Evolutionary conservation across 2,888 invertebrate genomes (phyloP).

Genomic region (Lobophora halterata): DNA sequence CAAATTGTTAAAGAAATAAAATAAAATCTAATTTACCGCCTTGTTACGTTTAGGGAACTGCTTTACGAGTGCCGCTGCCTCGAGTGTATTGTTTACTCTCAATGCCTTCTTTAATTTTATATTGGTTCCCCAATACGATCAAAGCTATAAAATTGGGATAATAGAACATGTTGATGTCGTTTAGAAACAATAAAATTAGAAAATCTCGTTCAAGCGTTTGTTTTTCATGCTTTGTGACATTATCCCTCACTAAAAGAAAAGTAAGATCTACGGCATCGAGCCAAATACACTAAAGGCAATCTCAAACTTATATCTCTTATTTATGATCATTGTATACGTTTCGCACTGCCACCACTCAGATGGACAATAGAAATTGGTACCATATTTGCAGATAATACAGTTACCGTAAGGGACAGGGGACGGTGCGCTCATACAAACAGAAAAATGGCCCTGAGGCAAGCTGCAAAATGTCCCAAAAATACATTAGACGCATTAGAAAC

Average conservation of each 20-base stretch:
- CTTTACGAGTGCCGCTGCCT: constrained; percentile 68
- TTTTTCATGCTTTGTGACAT: no score
- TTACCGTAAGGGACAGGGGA: constrained; percentile 65
- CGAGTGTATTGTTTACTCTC: constrained; percentile 64
- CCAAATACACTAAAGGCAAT: constrained; percentile 37
- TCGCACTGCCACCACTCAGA: constrained; percentile 54
- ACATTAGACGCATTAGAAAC: constrained; percentile 79
- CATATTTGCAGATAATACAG: constrained; percentile 78
- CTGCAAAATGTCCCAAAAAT: constrained; percentile 80
- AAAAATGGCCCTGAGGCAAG: constrained; percentile 76
- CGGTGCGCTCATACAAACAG: constrained; percentile 66
- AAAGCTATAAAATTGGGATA: constrained; percentile 42
- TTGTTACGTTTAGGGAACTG: constrained; percentile 72
- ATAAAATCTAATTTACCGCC: constrained; percentile 78
- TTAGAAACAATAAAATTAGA: background rate
- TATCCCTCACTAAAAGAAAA: constrained; percentile 31
- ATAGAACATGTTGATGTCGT: constrained; percentile 38
- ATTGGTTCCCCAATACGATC: constrained; percentile 53
- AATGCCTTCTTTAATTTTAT: constrained; percentile 53
- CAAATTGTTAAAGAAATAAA: constrained; percentile 80
- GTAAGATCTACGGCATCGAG: constrained; percentile 42
- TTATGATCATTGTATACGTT: constrained; percentile 70
- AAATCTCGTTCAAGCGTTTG: no score
- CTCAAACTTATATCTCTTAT: constrained; percentile 59
- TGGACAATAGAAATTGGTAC: constrained; percentile 77